Evolutionary conservation across 2,888 invertebrate genomes (phyloP), one percentile per base, ranked within the genome.

Genomic region (Hyles lineata): DNA sequence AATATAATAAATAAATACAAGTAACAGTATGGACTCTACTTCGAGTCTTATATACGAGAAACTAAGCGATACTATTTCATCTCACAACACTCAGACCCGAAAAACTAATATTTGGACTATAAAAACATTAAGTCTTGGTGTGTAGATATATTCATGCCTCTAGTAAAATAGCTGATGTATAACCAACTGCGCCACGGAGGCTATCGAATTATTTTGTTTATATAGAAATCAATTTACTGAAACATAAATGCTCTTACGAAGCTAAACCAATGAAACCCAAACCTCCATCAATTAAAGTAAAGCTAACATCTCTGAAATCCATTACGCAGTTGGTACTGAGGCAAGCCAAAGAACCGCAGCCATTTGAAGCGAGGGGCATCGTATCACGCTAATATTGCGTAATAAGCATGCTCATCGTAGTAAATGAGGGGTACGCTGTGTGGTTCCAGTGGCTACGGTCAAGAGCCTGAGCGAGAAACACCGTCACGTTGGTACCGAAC

Each of bases 261-360:
- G 15, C 11, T 43, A 43, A 43, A 3, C 43, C 43, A 15, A 43
- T 55, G 17, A 17, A 5, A 55, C n/a, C 17, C 11, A 6, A 29
- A 60, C 8, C 17, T 23, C 25, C 25, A 4, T 25, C 11, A 43
- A 19, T 25, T 50, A 71, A 70, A 43, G 58, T 32, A 60, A 32
- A 70, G 35, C 35, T 70, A 60, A 25, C 55, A 58, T 23, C 58
- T 52, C 21, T 70, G 70, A 70, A 70, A 29, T 58, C 70, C 43
- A 43, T 50, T 61, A 43, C 35, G 76, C 75, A 75, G 75, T 88
- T 90, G 90, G 87, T 90, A 92, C 89, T 89, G 87, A 84, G 81
- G 83, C 83, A 85, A 87, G 87, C 87, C 82, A 83, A 81, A 80
- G 87, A 90, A 89, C 91, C 91, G 83, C 92, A 90, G 78, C 72